Evolutionary conservation across 2,113 vertebrate genomes (phyloP), one percentile per base, ranked within the genome.

Genomic region (Rhea americana): DNA sequence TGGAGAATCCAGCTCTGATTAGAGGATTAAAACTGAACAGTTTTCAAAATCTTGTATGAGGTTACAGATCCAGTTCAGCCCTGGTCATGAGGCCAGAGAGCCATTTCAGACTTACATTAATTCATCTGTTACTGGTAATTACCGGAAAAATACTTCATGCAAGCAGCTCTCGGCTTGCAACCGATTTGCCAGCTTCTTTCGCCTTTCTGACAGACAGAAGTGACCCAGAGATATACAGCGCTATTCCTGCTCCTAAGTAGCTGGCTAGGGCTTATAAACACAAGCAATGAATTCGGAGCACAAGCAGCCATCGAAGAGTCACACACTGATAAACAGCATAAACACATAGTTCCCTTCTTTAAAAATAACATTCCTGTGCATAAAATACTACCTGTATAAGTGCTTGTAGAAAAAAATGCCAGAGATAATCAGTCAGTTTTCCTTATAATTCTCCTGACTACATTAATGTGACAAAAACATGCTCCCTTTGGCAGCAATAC

Each of bases 21-120:
- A 67, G 10, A 77, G 30, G 17, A n/a, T 22, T 41, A 39, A 51
- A 86, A 53, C 55, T 71, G n/a, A 77, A 58, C 41, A 70, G 53
- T 53, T 92, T 63, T 73, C 45, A 76, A 76, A 87, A 80, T 37
- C 37, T 89, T 14, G 4, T 65, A 47, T 76, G 37, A 91, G n/a
- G 32, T 28, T 58, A 47, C 26, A 67, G 32, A 11, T 22, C 22
- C 71, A 82, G 28, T 32, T 73, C 55, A 76, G 53, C 14, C 25
- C 51, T 35, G 35, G 43, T 21, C 35, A 58, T 0, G 5, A 82
- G 61, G 16, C 21, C 43, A 13, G 28, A 74, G 17, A 76, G 17
- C 11, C 6, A 56, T 43, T 83, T 85, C 67, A 79, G 62, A 51
- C 25, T 47, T 47, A 30, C 5, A 2, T 50, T 53, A 59, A 79